Evolutionary conservation across 1,140 invertebrate species (phyloP).

Genomic region (Aphis craccivora): DNA sequence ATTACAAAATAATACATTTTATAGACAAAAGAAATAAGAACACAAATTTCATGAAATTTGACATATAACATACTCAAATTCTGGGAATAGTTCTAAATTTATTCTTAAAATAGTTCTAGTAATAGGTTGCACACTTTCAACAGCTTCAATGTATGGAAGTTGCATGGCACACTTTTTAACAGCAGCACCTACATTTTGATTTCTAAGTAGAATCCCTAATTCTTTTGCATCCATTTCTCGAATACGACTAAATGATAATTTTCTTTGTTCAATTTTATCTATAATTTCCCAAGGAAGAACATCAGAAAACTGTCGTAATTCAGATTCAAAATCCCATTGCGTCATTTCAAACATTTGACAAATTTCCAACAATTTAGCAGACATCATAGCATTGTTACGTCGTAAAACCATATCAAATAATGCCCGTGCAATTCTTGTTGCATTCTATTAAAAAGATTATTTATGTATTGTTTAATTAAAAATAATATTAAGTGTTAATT

Average conservation of each 20-base stretch:
- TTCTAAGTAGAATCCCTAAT: slow-evolving; percentile 79
- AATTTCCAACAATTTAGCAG: slow-evolving; percentile 80
- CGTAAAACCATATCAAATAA: slow-evolving; percentile 93
- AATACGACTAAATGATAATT: slow-evolving; percentile 78
- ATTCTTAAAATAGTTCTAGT: slow-evolving; percentile 91
- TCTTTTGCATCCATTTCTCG: slow-evolving; percentile 88
- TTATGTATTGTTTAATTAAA: neutral
- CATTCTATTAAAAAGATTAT: slow-evolving; percentile 73
- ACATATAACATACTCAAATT: slow-evolving; percentile 72
- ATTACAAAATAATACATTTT: slow-evolving; percentile 51
- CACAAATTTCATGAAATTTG: slow-evolving; percentile 47
- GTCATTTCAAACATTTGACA: slow-evolving; percentile 90
- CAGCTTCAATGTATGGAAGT: slow-evolving; percentile 84
- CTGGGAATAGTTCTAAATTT: slow-evolving; percentile 79
- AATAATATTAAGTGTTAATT: neutral
- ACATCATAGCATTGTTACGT: slow-evolving; percentile 88
- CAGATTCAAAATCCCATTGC: slow-evolving; percentile 87
- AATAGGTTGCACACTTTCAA: slow-evolving; percentile 90
- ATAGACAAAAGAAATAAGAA: slow-evolving; percentile 30
- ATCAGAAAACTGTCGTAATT: slow-evolving; percentile 78
- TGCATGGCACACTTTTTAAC: slow-evolving; percentile 87
- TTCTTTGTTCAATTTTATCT: slow-evolving; percentile 80
- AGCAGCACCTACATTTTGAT: slow-evolving; percentile 76
- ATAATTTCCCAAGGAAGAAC: slow-evolving; percentile 78
- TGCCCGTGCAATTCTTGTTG: slow-evolving; percentile 86